Evolutionary conservation across 2,888 invertebrate species (phyloP), one percentile per base, ranked within the genome.

Genomic region (Machimus rusticus): DNA sequence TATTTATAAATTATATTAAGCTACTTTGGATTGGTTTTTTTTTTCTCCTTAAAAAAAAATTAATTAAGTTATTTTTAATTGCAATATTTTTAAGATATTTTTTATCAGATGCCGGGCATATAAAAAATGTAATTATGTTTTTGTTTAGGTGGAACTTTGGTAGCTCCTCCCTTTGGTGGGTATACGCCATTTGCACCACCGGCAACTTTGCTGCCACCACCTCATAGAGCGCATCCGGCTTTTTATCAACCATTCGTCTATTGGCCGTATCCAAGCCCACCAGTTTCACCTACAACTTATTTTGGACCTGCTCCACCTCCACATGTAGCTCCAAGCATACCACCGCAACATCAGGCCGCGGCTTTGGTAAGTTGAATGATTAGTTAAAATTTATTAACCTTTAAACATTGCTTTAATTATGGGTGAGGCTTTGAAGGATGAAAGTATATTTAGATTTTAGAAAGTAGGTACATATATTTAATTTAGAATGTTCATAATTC

Each of bases 211-310:
- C 94, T 94, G 39, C 94, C 94, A 28, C 91, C 91, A 81, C 93
- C 94, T 87, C 93, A 94, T 91, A 94, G 94, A 66, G 93, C 92
- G 66, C 93, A 93, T 87, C 93, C 93, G 19, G 92, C 93, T 34
- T 94, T 94, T 89, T 94, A 94, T 89, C 95, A 95, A 43, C 95
- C 95, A 86, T 94, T 96, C 88, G 95, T 98, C 90, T 98, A 98
- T 94, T 98, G 98, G 98, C 96, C 97, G 0, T 98, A 98, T 93
- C 98, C 98, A 78, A 98, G 98, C 90, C 98, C 98, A 57, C 98
- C 98, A 0, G 98, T 98, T 23, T 98, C 98, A 74, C 98, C 98
- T 0, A 98, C 98, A 57, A 96, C 96, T 90, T 97, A 97, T 92
- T 97, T 96, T 91, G 96, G 96, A 88, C 95, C 95, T 2, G 94